Evolutionary conservation across 2,888 invertebrate genomes (phyloP), one percentile per base, ranked within the genome.

Genomic region (Eupithecia exiguata): DNA sequence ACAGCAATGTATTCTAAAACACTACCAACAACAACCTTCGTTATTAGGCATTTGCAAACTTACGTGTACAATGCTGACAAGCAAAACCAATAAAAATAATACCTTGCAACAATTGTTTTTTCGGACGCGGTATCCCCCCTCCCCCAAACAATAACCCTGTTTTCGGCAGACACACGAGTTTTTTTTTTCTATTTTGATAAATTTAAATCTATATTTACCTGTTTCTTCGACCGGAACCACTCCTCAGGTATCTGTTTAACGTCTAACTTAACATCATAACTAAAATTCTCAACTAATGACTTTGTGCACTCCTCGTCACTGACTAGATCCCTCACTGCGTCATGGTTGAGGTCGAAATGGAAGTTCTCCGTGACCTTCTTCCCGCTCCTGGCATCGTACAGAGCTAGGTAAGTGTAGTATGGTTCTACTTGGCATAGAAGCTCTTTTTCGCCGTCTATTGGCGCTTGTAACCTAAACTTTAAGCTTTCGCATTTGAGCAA

Each of bases 291-390:
- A 74, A 92, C 90, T 86, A 95, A 90, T 82, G 93, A 91, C 87
- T 94, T 92, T 72, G 92, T 92, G 87, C 94, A 93, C 82, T 94
- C 90, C 5, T 82, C 89, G 77, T 90, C 91, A 81, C 87, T 93
- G 95, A 92, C 93, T 94, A 91, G 95, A 88, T 94, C 95, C 88
- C 80, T 91, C n/a, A 97, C 96, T 77, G 96, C 95, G 14, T 96
- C 95, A 85, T 97, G 96, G 92, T 98, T 98, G 21, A 98, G 94
- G 89, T 98, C 97, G 86, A 98, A 98, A 89, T 98, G 97, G 92
- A 99, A 99, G 91, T 98, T 98, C 89, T 99, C 99, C 2, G 98
- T 97, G 78, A 99, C 94, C 92, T 99, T 99, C 86, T 96, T 96
- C 53, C 97, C 97, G 80, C 96, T 96, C 85, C 97, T 96, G 9